Base-by-base conservation (phyloP, 2,113 vertebrate genomes). In the Lethenteron camtschaticum region DNA sequence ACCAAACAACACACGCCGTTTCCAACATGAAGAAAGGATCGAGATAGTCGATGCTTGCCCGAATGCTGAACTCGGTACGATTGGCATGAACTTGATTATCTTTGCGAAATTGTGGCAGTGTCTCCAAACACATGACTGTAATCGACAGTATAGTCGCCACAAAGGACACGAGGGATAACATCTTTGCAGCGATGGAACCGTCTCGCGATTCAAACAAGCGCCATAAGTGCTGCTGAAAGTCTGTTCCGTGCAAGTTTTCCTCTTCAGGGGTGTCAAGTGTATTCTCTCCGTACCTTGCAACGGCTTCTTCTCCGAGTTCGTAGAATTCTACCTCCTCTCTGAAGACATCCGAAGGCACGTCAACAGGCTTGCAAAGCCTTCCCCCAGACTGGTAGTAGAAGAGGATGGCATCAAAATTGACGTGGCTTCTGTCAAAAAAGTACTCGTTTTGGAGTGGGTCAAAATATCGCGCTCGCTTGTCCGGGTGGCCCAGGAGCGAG, bases 71-170 rank as follows among this genome's bases (percentile, higher is more conserved):
- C 41, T 41, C 41, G 41, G 41, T 41, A 41, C 41, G 41, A 41
- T 41, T 41, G 41, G 41, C 41, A 41, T 41, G 41, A 7, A 41
- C 41, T 41, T 41, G 41, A 41, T 81, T 84, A 71, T 89, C 87
- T 0, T 75, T 75, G 72, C 83, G 84, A 77, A 92, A 92, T 72
- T 90, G 86, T 0, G 90, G 90, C 71, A 92, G 78, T 1, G 90
- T 92, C 80, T 95, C 89, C 69, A 92, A 73, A 73, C 89, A 92
- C 83, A 92, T 91, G 77, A 95, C 87, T 57, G 90, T 83, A 58
- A 95, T 91, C 77, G 90, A 95, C 75, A 95, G 76, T 55, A 95
- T 81, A 57, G 92, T 95, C 79, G 92, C 83, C 75, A 92, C 79
- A 74, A 95, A 86, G 1, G 89, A 91, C 76, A 91, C 83, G 73